Conservation (phyloP, 1,140 invertebrate genomes). For the Cydia splendana region DNA sequence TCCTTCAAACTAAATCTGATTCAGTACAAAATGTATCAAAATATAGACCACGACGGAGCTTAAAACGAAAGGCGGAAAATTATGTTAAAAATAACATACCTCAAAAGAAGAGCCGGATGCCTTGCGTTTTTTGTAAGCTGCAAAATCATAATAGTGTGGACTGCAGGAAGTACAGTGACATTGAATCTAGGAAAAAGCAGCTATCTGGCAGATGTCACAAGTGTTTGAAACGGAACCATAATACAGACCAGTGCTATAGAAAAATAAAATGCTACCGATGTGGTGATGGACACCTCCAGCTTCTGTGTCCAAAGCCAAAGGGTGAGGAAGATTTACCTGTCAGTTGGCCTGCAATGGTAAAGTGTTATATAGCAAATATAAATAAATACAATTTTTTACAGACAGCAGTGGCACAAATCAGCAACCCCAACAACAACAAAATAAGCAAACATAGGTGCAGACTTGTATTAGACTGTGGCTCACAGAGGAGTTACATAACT, state of each 20-base stretch:
- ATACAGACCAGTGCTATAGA: background rate
- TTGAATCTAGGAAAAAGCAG: slow-evolving; percentile 3
- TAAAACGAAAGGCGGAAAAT: background rate
- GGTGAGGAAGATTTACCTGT: background rate
- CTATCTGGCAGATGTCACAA: background rate
- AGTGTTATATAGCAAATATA: background rate
- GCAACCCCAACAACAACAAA: background rate
- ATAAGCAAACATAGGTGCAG: background rate
- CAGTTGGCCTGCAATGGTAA: no score
- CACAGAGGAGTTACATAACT: background rate
- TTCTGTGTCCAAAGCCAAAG: background rate
- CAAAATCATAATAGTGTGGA: background rate
- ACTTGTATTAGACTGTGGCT: slow-evolving; percentile 3
- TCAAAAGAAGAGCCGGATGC: background rate
- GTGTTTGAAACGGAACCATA: background rate
- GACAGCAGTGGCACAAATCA: slow-evolving; percentile 11
- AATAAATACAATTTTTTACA: background rate
- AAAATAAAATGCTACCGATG: background rate
- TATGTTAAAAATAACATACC: background rate
- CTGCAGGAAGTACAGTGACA: background rate
- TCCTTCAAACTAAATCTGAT: no score
- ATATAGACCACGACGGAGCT: background rate
- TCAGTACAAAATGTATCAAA: no score
- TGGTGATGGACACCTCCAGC: background rate
- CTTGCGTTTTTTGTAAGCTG: background rate